Conservation (phyloP, 92 coral and sea anemone genomes). For the Parazoanthus swiftii region DNA sequence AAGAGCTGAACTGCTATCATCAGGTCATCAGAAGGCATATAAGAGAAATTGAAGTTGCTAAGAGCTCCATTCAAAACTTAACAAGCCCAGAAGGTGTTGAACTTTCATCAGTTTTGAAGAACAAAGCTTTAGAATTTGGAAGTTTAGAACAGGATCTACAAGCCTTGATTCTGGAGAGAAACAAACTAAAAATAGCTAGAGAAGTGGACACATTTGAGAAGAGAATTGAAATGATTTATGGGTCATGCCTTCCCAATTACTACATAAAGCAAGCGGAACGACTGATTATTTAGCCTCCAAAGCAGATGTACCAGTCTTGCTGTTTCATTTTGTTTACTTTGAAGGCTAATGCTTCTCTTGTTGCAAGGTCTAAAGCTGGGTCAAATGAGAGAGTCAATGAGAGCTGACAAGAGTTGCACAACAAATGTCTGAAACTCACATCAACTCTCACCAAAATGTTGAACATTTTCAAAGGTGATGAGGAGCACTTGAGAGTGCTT, state of each 20-base stretch:
- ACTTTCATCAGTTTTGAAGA: not conserved
- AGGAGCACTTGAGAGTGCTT: too few relatives aligned
- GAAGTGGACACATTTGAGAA: not conserved
- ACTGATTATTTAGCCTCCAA: not conserved
- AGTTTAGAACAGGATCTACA: not conserved
- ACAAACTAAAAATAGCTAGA: not conserved
- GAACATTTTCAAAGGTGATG: too few relatives aligned
- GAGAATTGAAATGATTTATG: not conserved
- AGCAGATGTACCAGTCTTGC: too few relatives aligned
- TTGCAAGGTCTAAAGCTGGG: too few relatives aligned
- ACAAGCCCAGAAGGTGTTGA: not conserved
- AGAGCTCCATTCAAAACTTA: not conserved
- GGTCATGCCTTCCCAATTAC: not conserved
- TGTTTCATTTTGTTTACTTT: too few relatives aligned
- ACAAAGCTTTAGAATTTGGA: not conserved
- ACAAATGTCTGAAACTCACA: too few relatives aligned
- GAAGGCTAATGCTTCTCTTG: too few relatives aligned
- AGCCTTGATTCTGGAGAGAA: not conserved
- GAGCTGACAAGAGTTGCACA: too few relatives aligned
- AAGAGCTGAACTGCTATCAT: not conserved
- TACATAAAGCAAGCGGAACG: not conserved
- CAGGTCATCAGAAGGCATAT: not conserved
- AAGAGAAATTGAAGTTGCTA: not conserved
- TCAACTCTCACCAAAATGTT: too few relatives aligned
- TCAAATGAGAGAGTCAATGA: too few relatives aligned